Conservation (phyloP, 2,113 vertebrate species). For the Hydropotes inermis region DNA sequence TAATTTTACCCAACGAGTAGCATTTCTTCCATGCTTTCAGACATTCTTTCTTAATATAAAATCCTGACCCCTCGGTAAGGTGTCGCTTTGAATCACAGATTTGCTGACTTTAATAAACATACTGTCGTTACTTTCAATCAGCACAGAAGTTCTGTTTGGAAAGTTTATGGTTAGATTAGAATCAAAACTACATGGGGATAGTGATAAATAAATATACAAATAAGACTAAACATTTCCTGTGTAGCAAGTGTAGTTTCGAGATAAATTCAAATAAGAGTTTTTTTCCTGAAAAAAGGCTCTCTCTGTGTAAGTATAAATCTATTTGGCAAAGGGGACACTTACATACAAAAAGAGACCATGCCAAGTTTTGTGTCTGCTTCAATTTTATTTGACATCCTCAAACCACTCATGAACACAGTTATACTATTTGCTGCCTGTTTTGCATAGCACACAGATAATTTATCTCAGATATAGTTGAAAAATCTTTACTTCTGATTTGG, state of each 20-base stretch:
- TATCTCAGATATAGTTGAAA: background rate
- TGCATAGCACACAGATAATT: background rate
- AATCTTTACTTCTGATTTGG: background rate
- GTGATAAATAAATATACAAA: constrained; percentile 69
- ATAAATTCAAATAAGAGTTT: constrained; percentile 54
- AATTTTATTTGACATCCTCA: background rate
- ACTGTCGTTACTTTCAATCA: constrained; percentile 77
- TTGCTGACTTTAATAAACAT: constrained; percentile 81
- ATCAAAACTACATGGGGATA: constrained; percentile 68
- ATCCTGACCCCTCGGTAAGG: constrained; percentile 80
- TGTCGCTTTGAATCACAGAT: constrained; percentile 82
- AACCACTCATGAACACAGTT: background rate
- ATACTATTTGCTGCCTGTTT: background rate
- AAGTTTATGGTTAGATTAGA: constrained; percentile 72
- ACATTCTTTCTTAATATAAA: constrained; percentile 79
- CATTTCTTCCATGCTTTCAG: constrained; percentile 76
- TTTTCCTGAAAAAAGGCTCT: background rate
- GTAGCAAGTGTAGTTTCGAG: constrained; percentile 58
- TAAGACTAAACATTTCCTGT: constrained; percentile 43
- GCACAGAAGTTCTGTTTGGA: constrained; percentile 67
- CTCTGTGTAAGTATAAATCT: constrained; percentile 40
- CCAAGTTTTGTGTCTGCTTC: background rate
- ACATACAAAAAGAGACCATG: background rate
- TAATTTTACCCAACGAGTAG: constrained; percentile 71
- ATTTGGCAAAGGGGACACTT: background rate